Evolutionary conservation across 2,113 vertebrate genomes (phyloP).

Genomic region (Pimephales promelas): DNA sequence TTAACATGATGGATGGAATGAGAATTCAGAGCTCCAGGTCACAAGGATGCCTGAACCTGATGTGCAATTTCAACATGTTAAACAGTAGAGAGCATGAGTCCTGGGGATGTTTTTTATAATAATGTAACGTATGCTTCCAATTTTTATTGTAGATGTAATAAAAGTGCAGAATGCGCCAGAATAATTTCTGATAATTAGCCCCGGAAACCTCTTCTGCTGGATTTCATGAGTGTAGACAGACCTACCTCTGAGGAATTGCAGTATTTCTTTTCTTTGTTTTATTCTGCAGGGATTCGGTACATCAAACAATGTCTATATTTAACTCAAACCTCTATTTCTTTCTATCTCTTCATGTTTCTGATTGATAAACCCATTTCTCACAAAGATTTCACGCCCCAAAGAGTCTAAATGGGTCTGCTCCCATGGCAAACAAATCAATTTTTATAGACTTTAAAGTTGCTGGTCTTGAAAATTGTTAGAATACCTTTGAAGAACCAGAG

Average conservation of each 20-base stretch:
- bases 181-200: neutral
- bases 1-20: constrained; percentile 46
- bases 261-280: constrained; percentile 34
- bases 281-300: constrained; percentile 54
- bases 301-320: constrained; percentile 72
- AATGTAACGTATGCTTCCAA: neutral
- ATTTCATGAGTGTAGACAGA: constrained; percentile 18
- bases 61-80: constrained; percentile 55
- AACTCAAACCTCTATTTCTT: constrained; percentile 69
- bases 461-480: constrained; percentile 81
- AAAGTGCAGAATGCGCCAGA: neutral
- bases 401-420: constrained; percentile 76
- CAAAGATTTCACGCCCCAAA: constrained; percentile 77
- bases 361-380: constrained; percentile 79
- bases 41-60: constrained; percentile 20
- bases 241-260: constrained; percentile 17
- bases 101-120: constrained; percentile 26
- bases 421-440: constrained; percentile 83
- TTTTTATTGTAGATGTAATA: neutral
- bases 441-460: constrained; percentile 81
- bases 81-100: constrained; percentile 43
- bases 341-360: constrained; percentile 68
- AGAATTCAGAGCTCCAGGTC: constrained; percentile 55
- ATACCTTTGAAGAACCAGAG: constrained; percentile 68
- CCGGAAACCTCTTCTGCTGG: neutral